Evolutionary conservation across 2,797 vertebrate genomes (phyloP).

Genomic region (Melanotaenia parkinsoni): DNA sequence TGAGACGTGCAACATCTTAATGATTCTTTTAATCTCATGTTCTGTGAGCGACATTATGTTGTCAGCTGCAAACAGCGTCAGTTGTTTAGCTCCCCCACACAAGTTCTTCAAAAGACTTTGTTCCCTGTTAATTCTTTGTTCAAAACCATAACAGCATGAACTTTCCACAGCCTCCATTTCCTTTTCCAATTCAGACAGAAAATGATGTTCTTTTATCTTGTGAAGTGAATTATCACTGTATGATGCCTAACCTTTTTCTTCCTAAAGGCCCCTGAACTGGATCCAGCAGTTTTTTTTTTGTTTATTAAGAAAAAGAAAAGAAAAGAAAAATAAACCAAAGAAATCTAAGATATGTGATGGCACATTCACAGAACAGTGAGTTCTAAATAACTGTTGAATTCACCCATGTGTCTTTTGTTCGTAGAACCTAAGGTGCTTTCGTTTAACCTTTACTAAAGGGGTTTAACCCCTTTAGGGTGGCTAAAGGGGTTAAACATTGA

Average conservation of each 20-base stretch:
- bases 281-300: neutral
- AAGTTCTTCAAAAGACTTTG: neutral
- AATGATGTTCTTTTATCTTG: conserved; percentile 14
- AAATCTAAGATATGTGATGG: neutral
- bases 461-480: too few species aligned
- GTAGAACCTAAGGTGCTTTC: neutral
- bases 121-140: neutral
- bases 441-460: neutral
- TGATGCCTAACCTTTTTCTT: neutral
- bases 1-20: neutral
- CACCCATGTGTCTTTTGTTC: neutral
- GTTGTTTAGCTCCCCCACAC: neutral
- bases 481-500: neutral
- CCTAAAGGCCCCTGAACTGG: neutral
- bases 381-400: neutral
- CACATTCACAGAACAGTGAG: neutral
- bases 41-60: neutral
- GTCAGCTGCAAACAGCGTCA: neutral
- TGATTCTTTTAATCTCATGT: conserved; percentile 3
- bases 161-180: conserved; percentile 18
- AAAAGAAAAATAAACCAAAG: too few species aligned
- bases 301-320: neutral
- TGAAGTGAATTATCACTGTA: neutral
- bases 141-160: neutral
- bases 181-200: conserved; percentile 3